Base-by-base conservation (phyloP, 2,113 vertebrate species). In the Speoplatyrhinus poulsoni region DNA sequence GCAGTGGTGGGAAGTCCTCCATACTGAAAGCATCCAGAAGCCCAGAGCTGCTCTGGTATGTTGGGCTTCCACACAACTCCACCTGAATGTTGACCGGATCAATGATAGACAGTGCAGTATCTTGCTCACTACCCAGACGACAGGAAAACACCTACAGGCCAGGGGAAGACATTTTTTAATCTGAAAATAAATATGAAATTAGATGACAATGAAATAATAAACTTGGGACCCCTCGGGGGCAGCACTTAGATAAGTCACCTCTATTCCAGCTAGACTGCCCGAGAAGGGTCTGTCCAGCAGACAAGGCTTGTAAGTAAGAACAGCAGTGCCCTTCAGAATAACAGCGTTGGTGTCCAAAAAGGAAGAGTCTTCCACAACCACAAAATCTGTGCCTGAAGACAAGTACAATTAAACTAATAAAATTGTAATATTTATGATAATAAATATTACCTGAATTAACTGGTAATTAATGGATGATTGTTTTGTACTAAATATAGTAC, bases 321-420 rank as follows among this genome's bases (percentile, higher is more conserved):
- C 98, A 0, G 97, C 98, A 2, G 96, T 99, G n/a, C 97, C 97
- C 80, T 99, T 99, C 70, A 99, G 85, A 80, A 99, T 98, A 32
- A 99, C 91, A 41, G 97, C 98, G 0, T 86, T 96, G 71, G 97
- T 98, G 52, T 99, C 96, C 0, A 92, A 86, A 87, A 94, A 96
- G 41, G 95, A 96, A 11, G 93, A 92, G 69, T 99, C 98, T 76
- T 99, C 98, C 52, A 99, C 95, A 0, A 99, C 96, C 77, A 99
- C 98, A 91, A 99, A 99, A 80, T 99, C 98, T 0, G 98, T 99
- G 47, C 96, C 98, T 99, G 76, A n/a, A 84, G 26, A 77, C 17
- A 11, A 66, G 13, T 9, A 60, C 26, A 60, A 50, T 19, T 26
- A 33, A 56, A 12, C 13, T 54, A 48, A 12, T n/a, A 0, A 7